Evolutionary conservation across 2,888 invertebrate genomes (phyloP), one percentile per base, ranked within the genome.

Genomic region (Drosophila atroscutellata): DNA sequence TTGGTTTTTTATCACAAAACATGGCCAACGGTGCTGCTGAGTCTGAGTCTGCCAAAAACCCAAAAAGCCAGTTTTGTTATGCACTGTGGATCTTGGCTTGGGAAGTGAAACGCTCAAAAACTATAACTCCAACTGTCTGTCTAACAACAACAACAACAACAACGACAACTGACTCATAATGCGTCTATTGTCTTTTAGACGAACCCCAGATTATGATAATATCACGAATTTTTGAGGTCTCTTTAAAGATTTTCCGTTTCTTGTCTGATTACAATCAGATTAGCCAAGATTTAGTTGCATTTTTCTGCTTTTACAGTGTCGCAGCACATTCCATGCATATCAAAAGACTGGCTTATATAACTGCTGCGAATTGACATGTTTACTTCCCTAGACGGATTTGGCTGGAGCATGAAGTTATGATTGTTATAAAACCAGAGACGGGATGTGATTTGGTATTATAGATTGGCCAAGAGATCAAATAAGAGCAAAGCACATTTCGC

Each of bases 41-140:
- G 58, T 54, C 50, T 26, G 51, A 67, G 74, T 64, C 64, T 51
- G 57, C 57, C 51, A 62, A 72, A 65, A 75, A 42, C 51, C 55
- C 52, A 45, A 60, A 67, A 67, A 83, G 71, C 86, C 66, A 80
- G 83, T 83, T 86, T 81, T 88, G 77, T 77, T 86, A 77, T 86
- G 83, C 83, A 88, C 83, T 83, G 86, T 88, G 86, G 88, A 55
- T 59, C 76, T 11, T 13, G 18, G 58, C 52, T 65, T 65, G 64
- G 54, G 55, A 62, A 56, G 50, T 49, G 58, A 73, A 59, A 50
- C 47, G 56, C 59, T 24, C 39, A 56, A 56, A 47, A 60, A 63
- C 42, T 45, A 34, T 75, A 37, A 62, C 50, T 55, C 63, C 50
- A 68, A 78, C 74, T 50, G 76, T 70, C 47, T 54, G 50, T 18